Evolutionary conservation across 2,888 invertebrate species (phyloP), one percentile per base, ranked within the genome.

Genomic region (Sinhomidia bicolor): DNA sequence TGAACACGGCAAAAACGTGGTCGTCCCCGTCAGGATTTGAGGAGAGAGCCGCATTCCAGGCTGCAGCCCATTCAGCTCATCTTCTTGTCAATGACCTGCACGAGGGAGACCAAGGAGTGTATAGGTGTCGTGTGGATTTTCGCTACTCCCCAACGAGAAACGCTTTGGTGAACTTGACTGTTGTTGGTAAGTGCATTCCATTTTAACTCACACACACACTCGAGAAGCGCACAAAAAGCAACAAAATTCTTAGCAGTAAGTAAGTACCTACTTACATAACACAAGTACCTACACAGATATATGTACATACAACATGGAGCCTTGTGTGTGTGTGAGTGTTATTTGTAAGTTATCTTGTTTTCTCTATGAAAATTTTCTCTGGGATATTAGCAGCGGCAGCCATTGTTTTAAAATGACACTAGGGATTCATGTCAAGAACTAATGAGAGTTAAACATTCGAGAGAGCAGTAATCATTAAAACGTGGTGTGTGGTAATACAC

Each of bases 61-160:
- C 94, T 0, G 94, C 94, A 26, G 94, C 95, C 76, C 94, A 94
- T 89, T 95, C 95, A n/a, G 95, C 95, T n/a, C 94, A 95, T 90
- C 94, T 95, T 90, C 93, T 94, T 93, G 95, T 95, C 93, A 95
- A 95, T 93, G 94, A 94, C 93, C 94, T 95, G 80, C 94, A 94
- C 91, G 93, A 95, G 85, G 93, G 94, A 62, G 96, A 96, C 93
- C 96, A 96, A 93, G 96, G 96, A 68, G 94, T 96, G 0, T 90
- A 84, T 62, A 86, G 96, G 90, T 96, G 96, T 94, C 94, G 96
- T 86, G 96, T 96, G 86, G 96, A 96, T 93, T 96, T 96, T 93
- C 95, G 95, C 88, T 96, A 96, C 93, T 96, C 96, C 10, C 96
- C 96, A 65, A 96, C 96, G 74, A 94, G 96, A 93, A 96, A 96